Evolutionary conservation across 1,140 invertebrate genomes (phyloP), one percentile per base, ranked within the genome.

Genomic region (Aphelenchoides besseyi): DNA sequence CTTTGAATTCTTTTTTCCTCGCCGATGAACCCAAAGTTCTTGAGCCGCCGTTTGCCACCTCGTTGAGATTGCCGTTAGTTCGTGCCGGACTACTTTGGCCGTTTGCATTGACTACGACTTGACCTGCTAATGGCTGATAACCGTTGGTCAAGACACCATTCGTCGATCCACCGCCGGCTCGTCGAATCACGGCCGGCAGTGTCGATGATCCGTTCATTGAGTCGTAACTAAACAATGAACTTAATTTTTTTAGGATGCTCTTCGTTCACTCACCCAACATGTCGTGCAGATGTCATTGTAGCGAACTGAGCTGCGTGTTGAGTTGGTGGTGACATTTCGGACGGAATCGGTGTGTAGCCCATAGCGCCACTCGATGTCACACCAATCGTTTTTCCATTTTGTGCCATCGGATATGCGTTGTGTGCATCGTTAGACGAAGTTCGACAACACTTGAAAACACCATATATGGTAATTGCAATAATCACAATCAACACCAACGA

Each of bases 1-100:
- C 78, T 59, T 79, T 79, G 52, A 79, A 79, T 59, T 79, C 78
- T 35, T 79, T 79, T 59, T 80, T 79, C 68, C 72, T 73, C 52
- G 54, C 74, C 53, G 54, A 29, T 23, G 63, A 29, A 23, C 29
- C 69, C 69, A 16, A 68, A 16, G 64, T 55, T 61, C 28, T 41
- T 67, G 26, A 70, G n/a, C 52, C 52, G 1, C 69, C 69, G 16
- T 70, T 70, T 48, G 36, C 12, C 2, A n/a, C n/a, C 29, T 61
- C 69, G 33, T 70, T 70, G 8, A 33, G 5, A 41, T 68, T 9
- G 55, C 33, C 1, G 61, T 71, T 66, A 3, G 63, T 30, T 35
- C 59, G 59, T 30, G 59, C 59, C 18, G 63, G 63, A 33, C 32
- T 36, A 23, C 28, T 41, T 53, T 66, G 63, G 12, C 63, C 63